Evolutionary conservation across 2,888 invertebrate genomes (phyloP), one percentile per base, ranked within the genome.

Genomic region (Nomada goodeniana): DNA sequence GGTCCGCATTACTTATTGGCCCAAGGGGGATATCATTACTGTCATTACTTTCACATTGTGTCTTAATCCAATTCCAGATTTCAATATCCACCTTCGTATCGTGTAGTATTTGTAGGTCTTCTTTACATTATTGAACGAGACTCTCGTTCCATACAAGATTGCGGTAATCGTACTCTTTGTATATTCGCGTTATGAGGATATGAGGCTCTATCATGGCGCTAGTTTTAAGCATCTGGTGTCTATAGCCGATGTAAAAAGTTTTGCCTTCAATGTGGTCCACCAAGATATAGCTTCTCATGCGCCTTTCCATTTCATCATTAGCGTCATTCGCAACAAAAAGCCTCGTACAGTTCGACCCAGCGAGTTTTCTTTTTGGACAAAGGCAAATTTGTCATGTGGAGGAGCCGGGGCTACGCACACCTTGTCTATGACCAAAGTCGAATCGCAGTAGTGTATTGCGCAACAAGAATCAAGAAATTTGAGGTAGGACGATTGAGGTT

Each of bases 401-500:
- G 47, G 50, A 78, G 23, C 20, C 55, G 36, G 47, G 36, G 42
- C n/a, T 15, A 7, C 52, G 23, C 55, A n/a, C 36, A 23, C n/a
- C 18, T n/a, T 26, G 55, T 55, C 50, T 59, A 23, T 57, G 53
- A 11, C 55, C 29, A 82, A 36, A 70, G 29, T 61, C 63, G 20
- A 68, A 75, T 47, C 61, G 36, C 36, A 64, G 63, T 59, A 63
- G 20, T 18, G 42, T 15, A 59, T 88, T 88, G 85, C 86, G 80
- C 70, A 88, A 88, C 36, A 44, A 23, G 47, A 69, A 68, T 81
- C 80, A 82, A 82, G 74, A 88, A 88, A 88, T 88, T 88, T 86
- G 81, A 81, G 83, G 61, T 83, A 84, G 80, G 74, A 84, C 72
- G 71, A 71, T 63, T 52, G 63, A 53, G 50, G 20, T 67, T 23